Evolutionary conservation across 2,797 vertebrate genomes (phyloP), one percentile per base, ranked within the genome.

Genomic region (Ibycter americanus): DNA sequence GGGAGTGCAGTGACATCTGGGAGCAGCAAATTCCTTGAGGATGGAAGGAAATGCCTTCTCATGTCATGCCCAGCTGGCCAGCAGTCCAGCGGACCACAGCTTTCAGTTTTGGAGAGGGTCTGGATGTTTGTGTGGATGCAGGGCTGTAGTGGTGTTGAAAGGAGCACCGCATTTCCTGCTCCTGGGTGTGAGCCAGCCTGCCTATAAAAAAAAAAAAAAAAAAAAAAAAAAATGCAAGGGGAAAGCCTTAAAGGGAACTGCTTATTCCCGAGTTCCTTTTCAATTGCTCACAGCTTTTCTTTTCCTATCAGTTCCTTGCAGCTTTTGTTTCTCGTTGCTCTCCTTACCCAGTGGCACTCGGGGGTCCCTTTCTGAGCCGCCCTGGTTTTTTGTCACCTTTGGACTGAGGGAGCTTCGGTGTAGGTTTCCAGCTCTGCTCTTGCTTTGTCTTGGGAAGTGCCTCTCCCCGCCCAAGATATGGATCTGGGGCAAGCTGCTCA

Each of bases 191-290:
- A 89, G 95, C 91, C 95, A 96, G 79, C 52, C 84, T 91, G 76
- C 78, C 70, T 70, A 29, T 68, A 29, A 90, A 71, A 90, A 89
- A 83, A 8, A 34, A 47, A 13, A 36, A 8, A 54, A 47, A 90
- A 89, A 83, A 8, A 47, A 90, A 89, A 83, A 8, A 14, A 14
- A 34, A 72, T 4, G 12, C 36, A 8, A 93, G n/a, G 79, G 83
- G 40, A 93, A 95, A 79, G 62, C 83, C 93, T 95, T 94, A 93
- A 93, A 96, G 96, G 83, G 94, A 96, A 61, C 90, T 95, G 89
- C 85, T 76, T 91, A 65, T 79, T 95, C 65, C 54, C 0, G 3
- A 84, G 34, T 88, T 93, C 73, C 83, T 95, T 96, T 91, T 63
- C 68, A 67, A 58, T 71, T 81, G 70, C 92, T 90, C 78, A 84